A percentile compares a stretch with the other conserved stretches of the same genome.
phyloP scores from a whole-genome alignment of 2,113 vertebrate species.

The Brachyhypopomus gauderio region DNA sequence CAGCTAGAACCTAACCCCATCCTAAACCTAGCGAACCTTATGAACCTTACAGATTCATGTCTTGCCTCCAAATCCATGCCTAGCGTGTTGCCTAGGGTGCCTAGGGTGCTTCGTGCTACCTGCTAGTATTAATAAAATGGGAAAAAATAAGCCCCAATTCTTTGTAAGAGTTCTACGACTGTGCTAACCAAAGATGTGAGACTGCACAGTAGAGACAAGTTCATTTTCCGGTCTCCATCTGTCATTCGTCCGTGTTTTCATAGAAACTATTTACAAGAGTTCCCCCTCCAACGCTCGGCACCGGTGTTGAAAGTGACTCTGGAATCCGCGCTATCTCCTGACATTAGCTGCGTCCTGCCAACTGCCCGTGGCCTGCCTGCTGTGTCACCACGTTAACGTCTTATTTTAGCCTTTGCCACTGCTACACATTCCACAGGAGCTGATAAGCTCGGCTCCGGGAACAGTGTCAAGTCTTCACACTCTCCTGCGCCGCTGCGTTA shows the following conservation, averaged over 20 bases:
- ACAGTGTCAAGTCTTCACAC: conserved; percentile 18
- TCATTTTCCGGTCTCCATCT: background rate
- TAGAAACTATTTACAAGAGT: background rate
- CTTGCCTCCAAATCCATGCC: too few relatives aligned
- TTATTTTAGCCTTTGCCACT: conserved; percentile 76
- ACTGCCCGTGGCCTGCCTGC: conserved; percentile 59
- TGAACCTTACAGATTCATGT: too few relatives aligned
- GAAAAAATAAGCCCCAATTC: too few relatives aligned
- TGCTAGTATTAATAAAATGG: too few relatives aligned
- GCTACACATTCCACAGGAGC: conserved; percentile 74
- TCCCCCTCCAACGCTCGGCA: background rate
- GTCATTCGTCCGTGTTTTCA: background rate
- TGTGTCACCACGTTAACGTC: conserved; percentile 66
- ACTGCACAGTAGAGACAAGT: background rate
- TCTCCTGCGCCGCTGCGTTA: background rate
- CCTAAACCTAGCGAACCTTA: too few relatives aligned
- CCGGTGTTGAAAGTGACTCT: conserved; percentile 12
- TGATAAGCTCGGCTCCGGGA: conserved; percentile 68
- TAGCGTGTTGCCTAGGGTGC: too few relatives aligned
- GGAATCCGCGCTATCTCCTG: conserved; percentile 66
- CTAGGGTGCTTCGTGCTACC: too few relatives aligned
- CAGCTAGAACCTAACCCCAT: too few relatives aligned
- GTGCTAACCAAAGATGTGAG: too few relatives aligned
- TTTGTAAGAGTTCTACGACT: too few relatives aligned
- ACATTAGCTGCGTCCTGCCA: conserved; percentile 71